Evolutionary conservation across 2,888 invertebrate species (phyloP), one percentile per base, ranked within the genome.

Genomic region (Auanema sp.): DNA sequence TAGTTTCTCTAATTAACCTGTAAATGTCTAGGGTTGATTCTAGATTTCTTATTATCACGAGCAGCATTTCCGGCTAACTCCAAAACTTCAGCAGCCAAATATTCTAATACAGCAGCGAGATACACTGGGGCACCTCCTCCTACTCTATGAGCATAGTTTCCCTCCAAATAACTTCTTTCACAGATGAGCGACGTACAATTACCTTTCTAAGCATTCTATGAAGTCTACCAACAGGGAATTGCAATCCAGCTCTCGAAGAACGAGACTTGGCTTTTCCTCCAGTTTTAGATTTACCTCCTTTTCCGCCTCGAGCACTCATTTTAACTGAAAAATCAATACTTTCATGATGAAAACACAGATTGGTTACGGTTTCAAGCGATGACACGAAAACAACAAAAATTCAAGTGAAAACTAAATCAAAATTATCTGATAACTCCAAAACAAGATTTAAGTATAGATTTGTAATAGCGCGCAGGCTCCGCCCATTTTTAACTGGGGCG

Each of bases 271-370:
- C 76, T 66, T 74, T 74, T 65, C 76, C 76, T 52, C 72, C 74
- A 43, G 72, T 68, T 72, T 76, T 76, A 43, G 72, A 70, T 60
- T 73, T 71, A 65, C 73, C 73, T 64, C 73, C 73, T 88, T 91
- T 90, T 33, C 33, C 33, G 67, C 91, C 91, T 65, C 90, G 89
- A 68, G 91, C 91, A 84, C 90, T 89, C 91, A 91, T 91, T 33
- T 33, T 33, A 33, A 33, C 33, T 33, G 3, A 33, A 21, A 47
- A 33, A 33, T 33, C 33, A 33, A 33, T 33, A 33, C 33, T 5
- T 5, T 33, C 33, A 33, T 33, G 33, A 33, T 8, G 33, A 33
- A 33, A 33, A 8, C 4, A 8, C 33, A 33, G 4, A 5, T 33
- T 33, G 4, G 33, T 5, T 5, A 33, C 33, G 3, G 8, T 33